These are phyloP conservation scores for Centroberyx gerrardi DNA, from an alignment of 2,797 vertebrate genomes.

Conservation along the genomic window DNA sequence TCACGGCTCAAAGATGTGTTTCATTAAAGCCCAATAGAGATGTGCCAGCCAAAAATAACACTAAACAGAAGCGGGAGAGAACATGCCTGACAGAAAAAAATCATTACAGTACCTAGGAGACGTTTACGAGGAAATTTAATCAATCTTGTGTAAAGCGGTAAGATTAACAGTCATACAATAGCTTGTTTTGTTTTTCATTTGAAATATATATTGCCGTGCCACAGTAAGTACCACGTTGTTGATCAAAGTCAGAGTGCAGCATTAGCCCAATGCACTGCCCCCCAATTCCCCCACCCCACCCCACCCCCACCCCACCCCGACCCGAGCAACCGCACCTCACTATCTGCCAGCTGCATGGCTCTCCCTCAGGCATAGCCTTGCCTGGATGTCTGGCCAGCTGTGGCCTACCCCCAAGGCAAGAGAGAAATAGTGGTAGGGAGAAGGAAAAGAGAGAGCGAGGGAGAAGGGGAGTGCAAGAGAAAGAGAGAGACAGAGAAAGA, in stretches of 20 bases:
- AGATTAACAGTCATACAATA: conserved; percentile 23
- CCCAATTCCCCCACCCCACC: background rate
- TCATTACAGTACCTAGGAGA: conserved; percentile 34
- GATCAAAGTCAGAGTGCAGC: conserved; percentile 26
- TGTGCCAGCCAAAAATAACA: conserved; percentile 57
- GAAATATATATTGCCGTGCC: background rate
- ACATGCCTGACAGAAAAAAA: conserved; percentile 41
- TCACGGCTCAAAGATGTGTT: conserved; percentile 69
- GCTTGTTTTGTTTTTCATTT: no score
- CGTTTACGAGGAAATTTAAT: conserved; percentile 24
- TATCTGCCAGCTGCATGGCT: conserved; percentile 75
- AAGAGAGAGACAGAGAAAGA: conserved; percentile 17
- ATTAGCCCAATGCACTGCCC: conserved; percentile 8
- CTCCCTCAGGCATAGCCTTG: conserved; percentile 75
- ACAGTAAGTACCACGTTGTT: conserved; percentile 7
- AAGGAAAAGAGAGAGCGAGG: background rate
- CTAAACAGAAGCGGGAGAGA: conserved; percentile 46
- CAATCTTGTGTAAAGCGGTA: conserved; percentile 1
- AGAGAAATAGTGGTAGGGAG: conserved; percentile 36
- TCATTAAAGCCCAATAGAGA: conserved; percentile 65
- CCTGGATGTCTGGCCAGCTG: conserved; percentile 81
- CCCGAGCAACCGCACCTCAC: conserved; percentile 48
- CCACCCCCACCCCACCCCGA: conserved; percentile 25
- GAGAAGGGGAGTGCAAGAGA: conserved; percentile 24
- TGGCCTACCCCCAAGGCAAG: conserved; percentile 64